Conservation (phyloP, 2,888 invertebrate species). For the Blastobasis adustella region DNA sequence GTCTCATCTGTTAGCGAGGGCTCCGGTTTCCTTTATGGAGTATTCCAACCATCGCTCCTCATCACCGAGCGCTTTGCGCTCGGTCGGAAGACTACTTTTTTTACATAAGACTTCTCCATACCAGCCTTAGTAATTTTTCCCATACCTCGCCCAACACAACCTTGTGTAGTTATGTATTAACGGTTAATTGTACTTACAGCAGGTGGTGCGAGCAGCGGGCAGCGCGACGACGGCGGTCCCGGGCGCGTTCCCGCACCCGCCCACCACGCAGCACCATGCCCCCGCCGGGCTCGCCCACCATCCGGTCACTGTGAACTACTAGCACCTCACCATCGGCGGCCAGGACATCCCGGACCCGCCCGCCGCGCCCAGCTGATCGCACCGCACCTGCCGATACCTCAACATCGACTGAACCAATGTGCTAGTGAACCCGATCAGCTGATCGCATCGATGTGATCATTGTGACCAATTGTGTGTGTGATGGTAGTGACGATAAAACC, state of each 20-base stretch:
- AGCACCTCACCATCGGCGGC: constrained; percentile 22
- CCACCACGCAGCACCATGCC: constrained; percentile 40
- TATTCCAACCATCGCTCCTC: no score
- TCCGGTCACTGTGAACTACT: constrained; percentile 68
- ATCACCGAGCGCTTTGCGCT: no score
- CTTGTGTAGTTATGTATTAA: no score
- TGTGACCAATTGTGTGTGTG: background rate
- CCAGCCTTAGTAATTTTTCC: no score
- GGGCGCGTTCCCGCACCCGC: constrained; percentile 40
- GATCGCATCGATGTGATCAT: background rate
- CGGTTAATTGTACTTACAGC: constrained; percentile 21
- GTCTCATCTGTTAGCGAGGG: no score
- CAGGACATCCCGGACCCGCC: background rate
- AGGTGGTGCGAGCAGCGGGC: constrained; percentile 31
- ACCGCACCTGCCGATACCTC: background rate
- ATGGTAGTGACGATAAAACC: no score
- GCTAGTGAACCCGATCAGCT: no score
- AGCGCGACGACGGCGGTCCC: constrained; percentile 18
- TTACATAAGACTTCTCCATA: no score
- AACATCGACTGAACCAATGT: no score
- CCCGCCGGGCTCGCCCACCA: constrained; percentile 51
- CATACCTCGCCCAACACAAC: no score
- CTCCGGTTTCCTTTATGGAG: no score
- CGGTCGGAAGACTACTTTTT: no score
- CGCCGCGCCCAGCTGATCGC: background rate